A percentile compares a stretch with the other conserved stretches of the same genome.
Conservation (phyloP, 2,888 invertebrate genomes). For the Agrotis ipsilon region DNA sequence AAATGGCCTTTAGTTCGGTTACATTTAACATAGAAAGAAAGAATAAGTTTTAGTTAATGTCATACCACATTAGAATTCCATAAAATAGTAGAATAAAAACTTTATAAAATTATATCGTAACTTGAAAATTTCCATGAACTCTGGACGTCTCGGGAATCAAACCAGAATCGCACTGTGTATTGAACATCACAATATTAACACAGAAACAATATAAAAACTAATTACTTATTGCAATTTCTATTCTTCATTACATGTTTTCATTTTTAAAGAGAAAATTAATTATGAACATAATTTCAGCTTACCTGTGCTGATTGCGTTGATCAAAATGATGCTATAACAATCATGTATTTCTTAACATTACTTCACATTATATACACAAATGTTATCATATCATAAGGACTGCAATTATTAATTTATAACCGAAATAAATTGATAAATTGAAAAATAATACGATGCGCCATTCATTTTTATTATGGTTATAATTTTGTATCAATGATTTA, state of each 20-base stretch:
- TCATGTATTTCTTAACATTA: constrained; percentile 23
- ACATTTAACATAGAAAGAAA: too few relatives aligned
- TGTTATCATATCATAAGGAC: constrained; percentile 53
- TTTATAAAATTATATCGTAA: too few relatives aligned
- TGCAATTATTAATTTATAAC: constrained; percentile 59
- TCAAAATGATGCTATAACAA: constrained; percentile 52
- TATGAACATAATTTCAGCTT: constrained; percentile 23
- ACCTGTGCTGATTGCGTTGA: constrained; percentile 50
- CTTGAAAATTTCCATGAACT: too few relatives aligned
- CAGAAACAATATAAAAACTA: background rate
- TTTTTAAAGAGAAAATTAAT: constrained; percentile 15
- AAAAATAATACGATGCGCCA: constrained; percentile 15
- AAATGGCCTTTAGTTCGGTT: background rate
- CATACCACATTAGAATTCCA: too few relatives aligned
- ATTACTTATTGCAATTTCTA: background rate
- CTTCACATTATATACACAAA: constrained; percentile 29
- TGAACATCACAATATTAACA: background rate
- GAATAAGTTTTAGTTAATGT: too few relatives aligned
- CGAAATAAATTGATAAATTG: constrained; percentile 60
- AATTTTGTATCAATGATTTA: constrained; percentile 20
- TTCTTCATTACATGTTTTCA: constrained; percentile 12
- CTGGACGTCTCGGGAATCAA: background rate
- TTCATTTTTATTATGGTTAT: constrained; percentile 23
- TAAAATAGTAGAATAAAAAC: too few relatives aligned
- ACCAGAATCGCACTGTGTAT: background rate